Conservation (phyloP, 2,113 vertebrate genomes). For the Tauraco erythrolophus region DNA sequence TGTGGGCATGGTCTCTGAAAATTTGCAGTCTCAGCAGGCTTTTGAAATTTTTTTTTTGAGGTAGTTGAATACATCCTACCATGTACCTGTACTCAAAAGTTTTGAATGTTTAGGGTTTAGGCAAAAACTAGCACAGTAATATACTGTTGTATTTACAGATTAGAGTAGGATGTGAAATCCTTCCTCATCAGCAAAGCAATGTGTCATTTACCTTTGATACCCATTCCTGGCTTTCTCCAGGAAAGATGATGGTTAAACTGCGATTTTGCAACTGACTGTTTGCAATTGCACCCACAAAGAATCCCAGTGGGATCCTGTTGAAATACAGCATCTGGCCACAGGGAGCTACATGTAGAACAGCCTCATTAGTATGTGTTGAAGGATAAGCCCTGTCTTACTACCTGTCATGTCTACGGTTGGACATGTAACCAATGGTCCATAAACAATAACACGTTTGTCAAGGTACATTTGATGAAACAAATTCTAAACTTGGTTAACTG, state of each 20-base stretch:
- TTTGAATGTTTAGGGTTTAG: background rate
- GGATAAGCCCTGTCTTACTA: background rate
- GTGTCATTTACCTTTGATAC: background rate
- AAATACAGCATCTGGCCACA: background rate
- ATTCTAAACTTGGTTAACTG: background rate
- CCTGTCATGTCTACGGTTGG: background rate
- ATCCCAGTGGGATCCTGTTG: background rate
- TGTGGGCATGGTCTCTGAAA: background rate
- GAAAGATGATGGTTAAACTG: background rate
- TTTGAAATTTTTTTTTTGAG: background rate
- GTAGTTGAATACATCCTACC: background rate
- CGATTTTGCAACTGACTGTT: background rate
- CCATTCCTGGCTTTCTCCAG: background rate
- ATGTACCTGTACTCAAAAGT: background rate
- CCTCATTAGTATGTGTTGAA: background rate
- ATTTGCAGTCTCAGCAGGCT: background rate
- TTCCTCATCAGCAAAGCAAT: background rate
- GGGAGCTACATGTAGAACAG: background rate
- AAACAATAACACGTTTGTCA: background rate
- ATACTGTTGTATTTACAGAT: background rate
- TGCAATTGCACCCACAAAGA: background rate
- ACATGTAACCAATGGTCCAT: background rate
- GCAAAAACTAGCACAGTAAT: background rate
- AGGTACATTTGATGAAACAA: background rate
- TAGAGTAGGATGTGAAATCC: background rate